Evolutionary conservation across 2,113 vertebrate species (phyloP), one percentile per base, ranked within the genome.

Genomic region (Lynx canadensis): DNA sequence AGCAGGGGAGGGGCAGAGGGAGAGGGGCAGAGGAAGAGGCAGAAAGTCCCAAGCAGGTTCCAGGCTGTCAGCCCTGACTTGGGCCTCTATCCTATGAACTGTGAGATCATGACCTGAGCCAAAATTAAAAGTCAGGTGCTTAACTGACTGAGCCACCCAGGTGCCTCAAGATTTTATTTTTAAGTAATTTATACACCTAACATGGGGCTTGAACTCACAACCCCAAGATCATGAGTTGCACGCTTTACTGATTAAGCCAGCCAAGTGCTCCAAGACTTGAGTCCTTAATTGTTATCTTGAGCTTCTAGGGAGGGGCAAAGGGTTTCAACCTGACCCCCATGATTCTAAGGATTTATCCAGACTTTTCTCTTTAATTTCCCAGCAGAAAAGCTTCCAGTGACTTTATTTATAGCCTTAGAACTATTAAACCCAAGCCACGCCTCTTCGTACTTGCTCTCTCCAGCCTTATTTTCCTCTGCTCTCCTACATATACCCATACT

Each of bases 321-420:
- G 12, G 29, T 85, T 95, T 89, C 52, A 84, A 33, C 52, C 52
- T 73, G 71, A 89, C 4, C 19, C 89, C 25, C 27, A 84, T 63
- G 55, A 14, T 88, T 97, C 52, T 82, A 81, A n/a, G 60, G 33
- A 92, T 65, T 88, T 69, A 88, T 78, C 12, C n/a, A 21, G 50
- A 88, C 36, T 89, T 63, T 92, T 71, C 69, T 84, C 12, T 95
- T 92, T 60, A 21, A 85, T 93, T 80, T 89, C 19, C 33, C 45
- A 73, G 52, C 82, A 63, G 63, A 88, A 87, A 97, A 88, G 45
- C 52, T 73, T 31, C n/a, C 27, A 92, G 50, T 85, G 15, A 80
- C 79, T 97, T 89, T 82, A 85, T 65, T 89, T 85, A 80, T 4
- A 80, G 71, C 21, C 3, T 85, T 83, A 55, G 29, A 95, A 85